These are phyloP conservation scores for Mayetiola destructor DNA, from an alignment of 2,888 invertebrate species.

Conservation along the genomic window DNA sequence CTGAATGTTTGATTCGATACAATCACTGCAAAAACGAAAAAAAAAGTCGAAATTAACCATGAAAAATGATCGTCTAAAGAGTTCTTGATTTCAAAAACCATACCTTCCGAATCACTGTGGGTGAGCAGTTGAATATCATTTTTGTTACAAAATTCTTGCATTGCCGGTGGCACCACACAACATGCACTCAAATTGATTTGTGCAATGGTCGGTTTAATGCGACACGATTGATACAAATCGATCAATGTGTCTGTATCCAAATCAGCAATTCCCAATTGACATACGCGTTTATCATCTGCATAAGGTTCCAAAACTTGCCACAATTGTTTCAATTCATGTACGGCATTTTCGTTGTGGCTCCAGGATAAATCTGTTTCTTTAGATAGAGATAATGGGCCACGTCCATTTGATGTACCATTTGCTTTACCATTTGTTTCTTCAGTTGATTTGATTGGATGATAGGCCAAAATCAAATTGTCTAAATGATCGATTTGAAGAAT, in stretches of 20 bases:
- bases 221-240: conserved; percentile 54
- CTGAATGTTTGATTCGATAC: conserved; percentile 41
- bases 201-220: conserved; percentile 70
- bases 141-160: conserved; percentile 78
- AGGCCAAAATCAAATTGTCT: conserved; percentile 71
- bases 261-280: conserved; percentile 74
- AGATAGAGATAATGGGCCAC: background rate
- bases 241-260: conserved; percentile 70
- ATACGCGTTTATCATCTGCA: conserved; percentile 44
- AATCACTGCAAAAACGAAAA: conserved; percentile 34
- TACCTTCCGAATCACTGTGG: conserved; percentile 86
- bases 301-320: conserved; percentile 67
- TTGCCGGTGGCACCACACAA: conserved; percentile 82
- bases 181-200: conserved; percentile 88
- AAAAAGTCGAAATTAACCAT: conserved; percentile 4
- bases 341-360: conserved; percentile 35
- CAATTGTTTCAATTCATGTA: conserved; percentile 54
- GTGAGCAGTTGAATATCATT: conserved; percentile 87
- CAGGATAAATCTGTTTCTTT: conserved; percentile 32
- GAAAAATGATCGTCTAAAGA: conserved; percentile 15
- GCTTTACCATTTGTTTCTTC: conserved; percentile 21
- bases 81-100: conserved; percentile 22
- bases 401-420: conserved; percentile 15
- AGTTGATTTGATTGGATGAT: conserved; percentile 39
- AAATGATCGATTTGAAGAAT: conserved; percentile 56